Conservation (phyloP, 1,140 invertebrate species). For the Sesamia nonagrioides region DNA sequence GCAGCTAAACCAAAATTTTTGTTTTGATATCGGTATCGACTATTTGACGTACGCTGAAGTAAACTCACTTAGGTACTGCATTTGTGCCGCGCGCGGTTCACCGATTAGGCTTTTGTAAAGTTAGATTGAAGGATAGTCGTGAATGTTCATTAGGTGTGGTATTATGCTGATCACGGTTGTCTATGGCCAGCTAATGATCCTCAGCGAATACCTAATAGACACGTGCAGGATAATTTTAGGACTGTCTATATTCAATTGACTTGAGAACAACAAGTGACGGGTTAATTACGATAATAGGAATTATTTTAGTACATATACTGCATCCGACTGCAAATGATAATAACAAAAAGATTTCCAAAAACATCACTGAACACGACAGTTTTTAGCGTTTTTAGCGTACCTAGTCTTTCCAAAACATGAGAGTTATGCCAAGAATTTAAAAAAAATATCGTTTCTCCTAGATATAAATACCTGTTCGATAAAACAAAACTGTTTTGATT, state of each 20-base stretch:
- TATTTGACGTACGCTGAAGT: neutral
- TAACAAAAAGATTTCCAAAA: too few species aligned
- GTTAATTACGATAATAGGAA: neutral
- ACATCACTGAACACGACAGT: too few species aligned
- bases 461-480: too few species aligned
- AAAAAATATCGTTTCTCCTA: too few species aligned
- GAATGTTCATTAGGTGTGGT: conserved; percentile 19
- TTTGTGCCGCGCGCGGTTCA: neutral
- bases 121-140: conserved; percentile 6
- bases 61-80: neutral
- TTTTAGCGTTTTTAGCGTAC: too few species aligned
- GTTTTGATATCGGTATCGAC: conserved; percentile 5
- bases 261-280: neutral
- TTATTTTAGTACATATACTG: too few species aligned
- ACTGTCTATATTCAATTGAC: neutral
- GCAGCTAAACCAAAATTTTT: neutral
- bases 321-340: too few species aligned
- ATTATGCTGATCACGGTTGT: conserved; percentile 6
- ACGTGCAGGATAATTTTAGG: conserved; percentile 5
- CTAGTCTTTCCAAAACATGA: too few species aligned
- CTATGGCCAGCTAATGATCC: conserved; percentile 13
- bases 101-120: conserved; percentile 4
- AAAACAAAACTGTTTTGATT: too few species aligned
- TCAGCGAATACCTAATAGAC: conserved; percentile 6
- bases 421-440: too few species aligned